Percentiles rank a stretch among this genome's conserved stretches.
Conservation (phyloP, 2,888 invertebrate genomes). For the Hemithea aestivaria region DNA sequence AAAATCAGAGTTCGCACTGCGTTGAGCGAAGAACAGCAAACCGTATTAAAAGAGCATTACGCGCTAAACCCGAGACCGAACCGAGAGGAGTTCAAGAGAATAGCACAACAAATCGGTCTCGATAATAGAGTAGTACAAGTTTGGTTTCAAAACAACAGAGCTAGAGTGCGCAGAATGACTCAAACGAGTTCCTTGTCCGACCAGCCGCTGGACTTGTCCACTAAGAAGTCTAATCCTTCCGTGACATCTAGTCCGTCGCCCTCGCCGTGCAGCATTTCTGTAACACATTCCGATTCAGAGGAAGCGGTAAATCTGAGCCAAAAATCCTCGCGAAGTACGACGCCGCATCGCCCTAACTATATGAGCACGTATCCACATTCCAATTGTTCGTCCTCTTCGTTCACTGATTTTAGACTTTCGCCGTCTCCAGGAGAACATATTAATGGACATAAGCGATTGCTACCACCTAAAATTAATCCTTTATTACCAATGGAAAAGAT, state of each 20-base stretch:
- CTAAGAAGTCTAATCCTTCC: constrained; percentile 83
- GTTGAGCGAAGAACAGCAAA: constrained; percentile 95
- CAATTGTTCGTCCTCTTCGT: constrained; percentile 79
- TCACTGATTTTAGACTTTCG: constrained; percentile 69
- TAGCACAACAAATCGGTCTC: constrained; percentile 88
- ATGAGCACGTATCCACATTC: constrained; percentile 79
- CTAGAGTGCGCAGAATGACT: constrained; percentile 87
- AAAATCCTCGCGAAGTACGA: constrained; percentile 82
- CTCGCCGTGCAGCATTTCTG: constrained; percentile 81
- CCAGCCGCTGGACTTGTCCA: constrained; percentile 94
- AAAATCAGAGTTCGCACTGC: constrained; percentile 95
- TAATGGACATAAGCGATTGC: constrained; percentile 53
- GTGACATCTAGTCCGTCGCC: constrained; percentile 80
- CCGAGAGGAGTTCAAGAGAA: constrained; percentile 93
- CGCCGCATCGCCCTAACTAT: constrained; percentile 74
- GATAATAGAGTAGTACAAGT: constrained; percentile 92
- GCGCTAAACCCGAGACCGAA: constrained; percentile 94
- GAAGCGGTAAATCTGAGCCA: constrained; percentile 89
- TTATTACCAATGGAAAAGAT: constrained; percentile 84
- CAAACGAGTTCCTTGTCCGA: constrained; percentile 72
- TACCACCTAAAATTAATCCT: constrained; percentile 60
- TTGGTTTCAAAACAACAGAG: constrained; percentile 98
- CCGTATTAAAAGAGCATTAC: constrained; percentile 93
- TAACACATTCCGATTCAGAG: constrained; percentile 81
- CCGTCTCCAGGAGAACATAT: constrained; percentile 71